phyloP scores from a whole-genome alignment of 2,797 vertebrate genomes.

The Benthosema pterotum region DNA sequence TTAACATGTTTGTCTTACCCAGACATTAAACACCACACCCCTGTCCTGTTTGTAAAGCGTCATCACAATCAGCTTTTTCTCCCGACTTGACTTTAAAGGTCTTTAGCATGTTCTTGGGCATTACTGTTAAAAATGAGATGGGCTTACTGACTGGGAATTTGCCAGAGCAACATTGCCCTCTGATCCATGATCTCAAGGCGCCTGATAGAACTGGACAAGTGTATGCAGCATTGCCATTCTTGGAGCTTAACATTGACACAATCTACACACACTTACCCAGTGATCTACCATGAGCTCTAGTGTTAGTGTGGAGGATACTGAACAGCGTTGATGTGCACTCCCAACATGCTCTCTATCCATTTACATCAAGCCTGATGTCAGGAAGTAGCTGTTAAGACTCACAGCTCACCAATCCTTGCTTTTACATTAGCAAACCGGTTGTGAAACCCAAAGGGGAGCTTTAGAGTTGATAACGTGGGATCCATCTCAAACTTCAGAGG shows the following conservation, averaged over 20 bases:
- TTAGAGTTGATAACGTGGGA: neutral
- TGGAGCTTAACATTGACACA: constrained; percentile 13
- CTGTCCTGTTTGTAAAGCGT: constrained; percentile 58
- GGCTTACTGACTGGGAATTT: constrained; percentile 38
- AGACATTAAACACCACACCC: constrained; percentile 52
- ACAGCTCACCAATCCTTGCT: neutral
- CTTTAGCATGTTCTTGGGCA: constrained; percentile 5
- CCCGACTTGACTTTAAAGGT: constrained; percentile 4
- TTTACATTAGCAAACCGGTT: constrained; percentile 3
- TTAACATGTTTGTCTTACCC: constrained; percentile 58
- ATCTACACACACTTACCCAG: constrained; percentile 10
- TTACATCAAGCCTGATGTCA: neutral
- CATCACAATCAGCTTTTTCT: constrained; percentile 53
- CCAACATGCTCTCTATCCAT: neutral
- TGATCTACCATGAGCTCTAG: neutral
- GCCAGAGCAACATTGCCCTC: constrained; percentile 5
- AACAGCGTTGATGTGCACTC: neutral
- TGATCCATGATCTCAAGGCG: constrained; percentile 19
- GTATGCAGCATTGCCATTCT: neutral
- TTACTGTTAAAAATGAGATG: constrained; percentile 17
- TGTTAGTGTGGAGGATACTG: neutral
- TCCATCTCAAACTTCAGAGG: neutral
- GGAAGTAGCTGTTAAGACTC: neutral
- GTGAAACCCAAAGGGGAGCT: neutral
- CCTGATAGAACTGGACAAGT: constrained; percentile 12